Conservation (phyloP, 1,140 invertebrate genomes). For the Leptinotarsa undecemlineata region DNA sequence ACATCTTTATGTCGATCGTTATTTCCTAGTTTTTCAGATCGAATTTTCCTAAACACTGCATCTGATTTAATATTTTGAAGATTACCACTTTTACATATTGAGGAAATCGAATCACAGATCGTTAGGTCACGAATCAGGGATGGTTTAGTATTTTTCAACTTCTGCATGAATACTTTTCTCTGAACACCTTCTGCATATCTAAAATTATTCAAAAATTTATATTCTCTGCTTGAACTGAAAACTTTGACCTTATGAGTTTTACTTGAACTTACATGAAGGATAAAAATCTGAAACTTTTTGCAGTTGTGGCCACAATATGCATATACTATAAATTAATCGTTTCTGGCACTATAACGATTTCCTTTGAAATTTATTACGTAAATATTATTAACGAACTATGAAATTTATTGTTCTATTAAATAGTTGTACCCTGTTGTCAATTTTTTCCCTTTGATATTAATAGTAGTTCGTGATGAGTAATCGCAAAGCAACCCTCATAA, state of each 20-base stretch:
- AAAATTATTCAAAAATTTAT: background rate
- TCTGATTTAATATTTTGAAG: slow-evolving; percentile 16
- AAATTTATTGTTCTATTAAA: background rate
- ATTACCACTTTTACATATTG: slow-evolving; percentile 2
- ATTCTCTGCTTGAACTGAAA: background rate
- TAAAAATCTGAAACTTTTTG: slow-evolving; percentile 9
- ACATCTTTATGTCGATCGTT: slow-evolving; percentile 9
- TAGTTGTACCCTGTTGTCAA: background rate
- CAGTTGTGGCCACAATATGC: slow-evolving; percentile 14
- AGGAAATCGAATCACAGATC: background rate
- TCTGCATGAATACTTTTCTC: background rate
- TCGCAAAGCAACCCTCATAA: background rate
- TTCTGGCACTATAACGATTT: background rate
- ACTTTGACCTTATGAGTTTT: background rate
- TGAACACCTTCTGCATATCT: slow-evolving; percentile 12
- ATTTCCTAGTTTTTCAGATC: slow-evolving; percentile 14
- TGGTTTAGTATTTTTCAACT: slow-evolving; percentile 2
- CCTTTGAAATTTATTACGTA: slow-evolving; percentile 15
- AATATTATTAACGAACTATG: slow-evolving; percentile 12
- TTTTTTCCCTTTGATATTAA: background rate
- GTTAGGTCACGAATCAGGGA: background rate
- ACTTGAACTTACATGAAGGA: background rate
- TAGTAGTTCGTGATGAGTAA: background rate
- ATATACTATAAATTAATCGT: background rate
- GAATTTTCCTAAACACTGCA: slow-evolving; percentile 10